Base-by-base conservation (phyloP, 2,113 vertebrate species). In the Neolamprologus cancellatus region DNA sequence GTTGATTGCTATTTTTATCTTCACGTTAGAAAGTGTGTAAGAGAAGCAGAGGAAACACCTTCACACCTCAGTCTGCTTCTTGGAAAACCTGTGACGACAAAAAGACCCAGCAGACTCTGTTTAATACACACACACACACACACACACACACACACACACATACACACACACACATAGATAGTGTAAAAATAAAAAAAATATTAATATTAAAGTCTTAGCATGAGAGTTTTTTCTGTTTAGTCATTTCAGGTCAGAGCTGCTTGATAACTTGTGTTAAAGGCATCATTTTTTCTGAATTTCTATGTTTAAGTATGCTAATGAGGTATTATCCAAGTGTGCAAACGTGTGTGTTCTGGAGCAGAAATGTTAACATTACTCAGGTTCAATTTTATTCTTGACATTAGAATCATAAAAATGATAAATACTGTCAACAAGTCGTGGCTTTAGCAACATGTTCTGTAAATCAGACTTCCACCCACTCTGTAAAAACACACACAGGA, bases 31-130 rank as follows among this genome's bases (percentile, higher is more conserved):
- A 44, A 74, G 18, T 17, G 64, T 87, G 87, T 80, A 84, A 93
- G 82, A 81, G 89, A 80, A 81, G 81, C 81, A 90, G 85, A 92
- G 90, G 92, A 92, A 93, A 93, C 92, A 93, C 92, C 92, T 85
- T 93, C 86, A 90, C 92, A 94, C 93, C 81, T 93, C 90, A 59
- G 17, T 61, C 52, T 89, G 84, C 81, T 85, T 55, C 84, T 86
- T 82, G 53, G 76, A 53, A 84, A 88, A 71, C 69, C 39, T 12
- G 17, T 5, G 57, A 69, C 48, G 53, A 69, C 12, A 55, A 82
- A 76, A 78, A 83, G 23, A 52, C 17, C 14, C 5, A 15, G 39
- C 34, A 12, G 13, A 36, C 20, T 20, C 20, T 41, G 11, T 8
- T 84, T 59, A 48, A 76, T 0, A 17, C 5, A 28, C 39, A 39